Evolutionary conservation across 1,140 invertebrate species (phyloP).

Genomic region (Helicoverpa zea): DNA sequence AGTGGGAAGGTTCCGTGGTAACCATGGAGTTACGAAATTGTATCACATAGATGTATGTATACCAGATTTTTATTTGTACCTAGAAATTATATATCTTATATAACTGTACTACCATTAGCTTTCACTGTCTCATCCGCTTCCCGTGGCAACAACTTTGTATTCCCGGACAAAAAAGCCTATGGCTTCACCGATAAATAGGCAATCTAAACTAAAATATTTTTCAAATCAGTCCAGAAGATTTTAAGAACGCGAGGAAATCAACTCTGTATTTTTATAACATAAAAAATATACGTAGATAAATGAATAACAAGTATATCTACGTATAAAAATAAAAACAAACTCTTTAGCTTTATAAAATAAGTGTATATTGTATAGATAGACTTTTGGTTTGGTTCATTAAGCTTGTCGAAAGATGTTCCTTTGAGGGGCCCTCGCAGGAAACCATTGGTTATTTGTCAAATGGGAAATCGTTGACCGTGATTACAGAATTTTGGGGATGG

Average conservation of each 20-base stretch:
- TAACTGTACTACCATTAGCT: no score
- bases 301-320: not conserved
- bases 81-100: no score
- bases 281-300: not conserved
- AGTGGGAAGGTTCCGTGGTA: not conserved
- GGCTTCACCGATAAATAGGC: no score
- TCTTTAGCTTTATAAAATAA: not conserved
- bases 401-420: not conserved
- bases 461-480: conserved; percentile 30
- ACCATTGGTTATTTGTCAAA: not conserved
- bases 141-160: no score
- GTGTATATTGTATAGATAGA: conserved; percentile 13
- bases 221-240: no score
- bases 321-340: not conserved
- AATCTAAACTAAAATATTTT: no score
- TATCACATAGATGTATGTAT: no score
- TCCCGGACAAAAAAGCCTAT: no score
- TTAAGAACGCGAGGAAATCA: no score
- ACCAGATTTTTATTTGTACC: no score
- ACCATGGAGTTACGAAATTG: not conserved
- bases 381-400: conserved; percentile 16
- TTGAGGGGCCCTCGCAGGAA: conserved; percentile 1
- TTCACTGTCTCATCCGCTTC: no score
- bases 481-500: not conserved
- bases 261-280: no score